Base-by-base conservation (phyloP, 2,113 vertebrate genomes). In the Fregetta grallaria region DNA sequence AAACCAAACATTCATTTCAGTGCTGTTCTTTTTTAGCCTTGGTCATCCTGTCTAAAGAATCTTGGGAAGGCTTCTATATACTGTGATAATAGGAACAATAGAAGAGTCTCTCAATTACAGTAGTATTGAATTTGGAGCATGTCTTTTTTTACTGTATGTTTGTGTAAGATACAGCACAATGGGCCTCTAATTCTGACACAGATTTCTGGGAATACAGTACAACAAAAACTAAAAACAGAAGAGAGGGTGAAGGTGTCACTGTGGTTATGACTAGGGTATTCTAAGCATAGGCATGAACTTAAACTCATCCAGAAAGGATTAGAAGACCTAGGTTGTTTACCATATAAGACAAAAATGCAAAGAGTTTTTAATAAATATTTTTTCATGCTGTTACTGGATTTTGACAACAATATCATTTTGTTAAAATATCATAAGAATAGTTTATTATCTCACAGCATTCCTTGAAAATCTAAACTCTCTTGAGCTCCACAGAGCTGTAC, bases 311-410 rank as follows among this genome's bases (percentile, higher is more conserved):
- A 91, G 45, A 76, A 83, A 15, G 32, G 45, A 88, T 86, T 63
- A 95, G 93, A 84, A 95, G 84, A 95, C 79, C 80, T 38, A 97
- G 72, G 49, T 4, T 95, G 79, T 95, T 94, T 92, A 73, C 92
- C 78, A 75, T 72, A 90, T 91, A 94, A 92, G 92, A 94, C 78
- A 96, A 97, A 96, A 97, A 96, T 94, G 73, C 78, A 95, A 90
- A 87, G 94, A 94, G 90, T 90, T 96, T 97, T 96, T 96, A 96
- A 96, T 88, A 97, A 97, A 96, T 93, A 96, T 22, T 88, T 97
- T 97, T 97, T 86, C 96, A 97, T 32, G 96, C 94, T 90, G 88
- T 96, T 93, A 92, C 52, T 81, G 18, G 29, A 89, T 91, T 92
- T 81, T 78, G 65, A 91, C 50, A 94, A 96, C 83, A 95, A 61